phyloP scores from a whole-genome alignment of 2,113 vertebrate genomes.

The Thamnophis sirtalis region DNA sequence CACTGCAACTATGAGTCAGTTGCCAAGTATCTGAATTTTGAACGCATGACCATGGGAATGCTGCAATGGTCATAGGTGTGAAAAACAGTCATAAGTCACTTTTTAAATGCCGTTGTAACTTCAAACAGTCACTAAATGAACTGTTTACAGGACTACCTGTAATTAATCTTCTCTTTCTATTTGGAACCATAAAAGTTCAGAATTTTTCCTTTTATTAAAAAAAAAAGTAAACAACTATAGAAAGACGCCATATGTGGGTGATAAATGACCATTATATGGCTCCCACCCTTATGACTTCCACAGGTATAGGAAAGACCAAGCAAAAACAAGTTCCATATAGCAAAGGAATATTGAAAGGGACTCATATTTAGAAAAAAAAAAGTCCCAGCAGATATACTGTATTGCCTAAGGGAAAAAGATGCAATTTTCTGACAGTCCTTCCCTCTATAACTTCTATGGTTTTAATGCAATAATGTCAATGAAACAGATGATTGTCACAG shows the following conservation, averaged over 20 bases:
- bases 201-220: not conserved
- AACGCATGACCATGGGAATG: not conserved
- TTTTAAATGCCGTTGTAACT: not conserved
- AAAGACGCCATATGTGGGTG: not conserved
- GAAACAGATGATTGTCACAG: conserved; percentile 48
- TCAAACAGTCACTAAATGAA: not conserved
- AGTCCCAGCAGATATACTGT: not conserved
- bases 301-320: not conserved
- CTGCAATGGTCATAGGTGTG: not conserved
- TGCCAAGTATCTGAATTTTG: not conserved
- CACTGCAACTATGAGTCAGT: not conserved
- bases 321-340: not conserved
- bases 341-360: not conserved
- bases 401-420: not conserved
- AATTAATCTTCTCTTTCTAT: not conserved
- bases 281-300: not conserved
- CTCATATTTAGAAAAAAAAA: not conserved
- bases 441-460: conserved; percentile 6
- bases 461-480: conserved; percentile 47
- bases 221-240: not conserved
- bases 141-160: not conserved
- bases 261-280: not conserved
- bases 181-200: not conserved
- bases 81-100: not conserved
- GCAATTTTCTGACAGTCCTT: conserved; percentile 17